Evolutionary conservation across 2,888 invertebrate genomes (phyloP).

Genomic region (Rhogogaster chlorosoma): DNA sequence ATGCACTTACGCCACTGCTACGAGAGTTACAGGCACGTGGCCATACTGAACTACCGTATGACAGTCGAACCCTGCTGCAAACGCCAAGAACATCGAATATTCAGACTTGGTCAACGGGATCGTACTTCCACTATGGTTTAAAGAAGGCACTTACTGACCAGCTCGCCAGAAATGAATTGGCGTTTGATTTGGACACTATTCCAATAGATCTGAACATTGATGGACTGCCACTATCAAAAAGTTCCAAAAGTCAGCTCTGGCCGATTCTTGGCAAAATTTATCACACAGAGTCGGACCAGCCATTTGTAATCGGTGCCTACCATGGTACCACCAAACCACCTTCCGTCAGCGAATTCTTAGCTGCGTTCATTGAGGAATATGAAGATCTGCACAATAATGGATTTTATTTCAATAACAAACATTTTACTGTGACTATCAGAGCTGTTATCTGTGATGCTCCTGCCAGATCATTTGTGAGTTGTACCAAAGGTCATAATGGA

Average conservation of each 20-base stretch:
- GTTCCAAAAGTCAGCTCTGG: not conserved
- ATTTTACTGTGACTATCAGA: conserved; percentile 48
- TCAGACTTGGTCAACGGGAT: conserved; percentile 17
- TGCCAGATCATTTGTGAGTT: conserved; percentile 52
- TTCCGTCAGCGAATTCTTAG: conserved; percentile 44
- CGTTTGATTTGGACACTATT: not conserved
- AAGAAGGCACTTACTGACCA: not conserved
- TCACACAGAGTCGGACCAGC: not conserved
- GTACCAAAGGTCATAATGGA: conserved; percentile 31
- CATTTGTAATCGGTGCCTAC: not conserved
- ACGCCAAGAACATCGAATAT: not conserved
- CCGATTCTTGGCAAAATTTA: not conserved
- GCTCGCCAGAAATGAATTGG: not conserved
- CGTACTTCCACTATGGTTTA: not conserved
- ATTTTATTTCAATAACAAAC: conserved; percentile 31
- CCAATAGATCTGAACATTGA: not conserved
- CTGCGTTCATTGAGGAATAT: conserved; percentile 53
- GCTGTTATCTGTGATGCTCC: conserved; percentile 55
- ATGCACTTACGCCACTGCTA: not conserved
- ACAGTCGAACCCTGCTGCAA: not conserved
- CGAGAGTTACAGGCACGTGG: conserved; percentile 2
- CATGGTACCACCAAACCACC: not conserved
- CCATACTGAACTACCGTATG: not conserved
- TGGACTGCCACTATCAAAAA: not conserved
- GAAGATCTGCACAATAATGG: conserved; percentile 49